Percentiles rank a stretch among this genome's conserved stretches.
These are phyloP conservation scores for Microctenopoma steveboyesi DNA, from an alignment of 2,797 vertebrate genomes.

Conservation along the genomic window DNA sequence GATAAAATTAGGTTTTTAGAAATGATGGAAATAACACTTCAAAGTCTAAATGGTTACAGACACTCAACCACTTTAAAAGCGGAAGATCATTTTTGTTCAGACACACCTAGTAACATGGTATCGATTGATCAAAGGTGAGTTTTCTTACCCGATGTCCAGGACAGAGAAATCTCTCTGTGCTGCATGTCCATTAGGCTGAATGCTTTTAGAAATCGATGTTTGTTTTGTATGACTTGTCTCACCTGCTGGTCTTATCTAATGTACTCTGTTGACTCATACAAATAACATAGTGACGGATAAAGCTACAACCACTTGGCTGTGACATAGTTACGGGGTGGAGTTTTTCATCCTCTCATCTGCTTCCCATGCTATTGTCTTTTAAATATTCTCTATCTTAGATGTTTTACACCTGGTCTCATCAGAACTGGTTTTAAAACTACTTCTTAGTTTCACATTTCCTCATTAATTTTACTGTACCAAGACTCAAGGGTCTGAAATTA, in stretches of 20 bases:
- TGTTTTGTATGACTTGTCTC: conserved; percentile 32
- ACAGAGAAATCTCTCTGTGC: conserved; percentile 31
- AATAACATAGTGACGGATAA: conserved; percentile 63
- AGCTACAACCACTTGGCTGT: conserved; percentile 63
- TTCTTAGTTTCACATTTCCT: neutral
- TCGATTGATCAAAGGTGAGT: conserved; percentile 58
- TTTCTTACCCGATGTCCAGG: conserved; percentile 74
- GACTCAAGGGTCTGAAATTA: neutral
- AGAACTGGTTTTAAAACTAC: neutral
- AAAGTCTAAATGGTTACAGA: neutral
- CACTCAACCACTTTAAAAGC: conserved; percentile 12
- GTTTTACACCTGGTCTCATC: neutral
- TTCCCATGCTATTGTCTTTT: conserved; percentile 6
- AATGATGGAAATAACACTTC: neutral
- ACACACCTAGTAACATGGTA: conserved; percentile 40
- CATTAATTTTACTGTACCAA: neutral
- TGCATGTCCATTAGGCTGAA: conserved; percentile 52
- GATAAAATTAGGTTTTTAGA: neutral
- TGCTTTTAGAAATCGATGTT: conserved; percentile 71
- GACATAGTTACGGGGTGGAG: conserved; percentile 74
- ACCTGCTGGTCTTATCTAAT: conserved; percentile 66
- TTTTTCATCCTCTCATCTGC: conserved; percentile 22
- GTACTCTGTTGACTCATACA: conserved; percentile 76
- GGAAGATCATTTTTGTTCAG: conserved; percentile 1
- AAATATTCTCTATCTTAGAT: neutral